Percentiles rank a stretch among this genome's conserved stretches.
phyloP scores from a whole-genome alignment of 2,888 invertebrate species.

The Exocentrus adspersus region DNA sequence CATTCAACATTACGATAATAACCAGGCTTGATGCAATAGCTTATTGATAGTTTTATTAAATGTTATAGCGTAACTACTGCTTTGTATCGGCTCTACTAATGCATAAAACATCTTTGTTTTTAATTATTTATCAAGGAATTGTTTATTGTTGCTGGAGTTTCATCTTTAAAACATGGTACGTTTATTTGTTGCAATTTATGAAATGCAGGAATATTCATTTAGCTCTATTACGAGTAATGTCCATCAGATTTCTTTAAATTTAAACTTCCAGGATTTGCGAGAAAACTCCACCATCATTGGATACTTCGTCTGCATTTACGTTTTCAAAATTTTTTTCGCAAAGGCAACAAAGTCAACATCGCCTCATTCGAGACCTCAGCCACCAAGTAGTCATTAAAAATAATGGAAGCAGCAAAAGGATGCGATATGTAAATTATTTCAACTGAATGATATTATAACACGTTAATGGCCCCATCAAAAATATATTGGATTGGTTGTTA shows the following conservation, averaged over 20 bases:
- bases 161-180: not conserved
- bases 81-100: not conserved
- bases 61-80: constrained; percentile 1
- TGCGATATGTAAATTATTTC: not conserved
- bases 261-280: too few relatives aligned
- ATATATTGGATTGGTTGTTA: not conserved
- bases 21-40: not conserved
- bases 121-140: constrained; percentile 4
- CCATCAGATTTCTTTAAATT: too few relatives aligned
- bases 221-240: too few relatives aligned
- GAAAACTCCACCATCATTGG: too few relatives aligned
- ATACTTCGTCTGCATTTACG: too few relatives aligned
- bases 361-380: too few relatives aligned
- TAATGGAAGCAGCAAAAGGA: not conserved
- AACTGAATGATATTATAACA: not conserved
- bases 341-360: too few relatives aligned
- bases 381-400: not conserved
- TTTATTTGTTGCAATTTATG: not conserved
- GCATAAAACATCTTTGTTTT: constrained; percentile 1
- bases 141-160: not conserved
- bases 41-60: constrained; percentile 18
- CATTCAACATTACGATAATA: not conserved
- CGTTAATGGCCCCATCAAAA: not conserved
- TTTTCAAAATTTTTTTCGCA: too few relatives aligned
- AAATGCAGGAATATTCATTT: not conserved